Evolutionary conservation across 2,113 vertebrate genomes (phyloP).

Genomic region (Notothenia coriiceps): DNA sequence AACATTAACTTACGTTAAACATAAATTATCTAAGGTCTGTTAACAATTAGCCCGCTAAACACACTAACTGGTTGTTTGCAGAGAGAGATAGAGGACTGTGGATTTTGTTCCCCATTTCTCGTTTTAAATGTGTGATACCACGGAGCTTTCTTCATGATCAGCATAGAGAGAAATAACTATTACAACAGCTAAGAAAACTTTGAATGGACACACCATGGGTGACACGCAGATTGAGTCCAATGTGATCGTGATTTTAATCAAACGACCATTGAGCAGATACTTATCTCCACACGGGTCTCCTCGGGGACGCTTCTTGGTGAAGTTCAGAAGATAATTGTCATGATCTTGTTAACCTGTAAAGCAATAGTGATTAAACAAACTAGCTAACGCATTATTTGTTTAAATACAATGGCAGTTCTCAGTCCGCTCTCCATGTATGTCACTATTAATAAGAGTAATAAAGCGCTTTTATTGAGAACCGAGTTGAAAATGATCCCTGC

Average conservation of each 20-base stretch:
- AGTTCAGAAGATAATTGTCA: slow-evolving; percentile 7
- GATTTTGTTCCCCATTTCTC: neutral
- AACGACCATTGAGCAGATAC: neutral
- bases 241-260: neutral
- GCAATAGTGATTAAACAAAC: neutral
- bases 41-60: no score
- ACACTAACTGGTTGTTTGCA: no score
- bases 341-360: neutral
- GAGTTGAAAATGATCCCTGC: slow-evolving; percentile 17
- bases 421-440: neutral
- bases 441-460: slow-evolving; percentile 38
- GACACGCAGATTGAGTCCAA: no score
- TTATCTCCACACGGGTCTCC: neutral
- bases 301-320: neutral
- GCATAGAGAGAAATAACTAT: neutral
- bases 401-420: neutral
- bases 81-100: neutral
- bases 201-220: neutral
- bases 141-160: neutral
- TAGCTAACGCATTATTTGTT: neutral
- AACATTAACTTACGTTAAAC: no score
- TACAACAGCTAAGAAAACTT: neutral
- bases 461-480: slow-evolving; percentile 20
- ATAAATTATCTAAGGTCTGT: no score
- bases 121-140: neutral